A percentile compares a stretch with the other conserved stretches of the same genome.
phyloP scores from a whole-genome alignment of 1,140 invertebrate species.

The Diachasmimorpha longicaudata region DNA sequence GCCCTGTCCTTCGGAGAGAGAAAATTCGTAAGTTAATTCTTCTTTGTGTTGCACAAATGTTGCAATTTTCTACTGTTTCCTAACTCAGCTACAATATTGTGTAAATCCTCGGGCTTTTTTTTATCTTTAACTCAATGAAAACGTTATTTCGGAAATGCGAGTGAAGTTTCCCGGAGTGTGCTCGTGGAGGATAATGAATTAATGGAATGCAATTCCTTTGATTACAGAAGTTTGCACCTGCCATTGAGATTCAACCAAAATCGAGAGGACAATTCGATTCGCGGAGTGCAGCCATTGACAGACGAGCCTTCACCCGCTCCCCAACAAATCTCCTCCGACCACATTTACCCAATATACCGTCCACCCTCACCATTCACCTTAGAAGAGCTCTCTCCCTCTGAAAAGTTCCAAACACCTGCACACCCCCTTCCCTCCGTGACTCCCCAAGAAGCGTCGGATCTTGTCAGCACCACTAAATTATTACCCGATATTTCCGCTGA shows the following conservation, averaged over 20 bases:
- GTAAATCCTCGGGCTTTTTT: too few relatives aligned
- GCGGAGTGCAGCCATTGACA: not conserved
- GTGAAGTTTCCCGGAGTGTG: too few relatives aligned
- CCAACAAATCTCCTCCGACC: not conserved
- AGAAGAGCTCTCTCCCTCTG: not conserved
- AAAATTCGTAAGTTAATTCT: not conserved
- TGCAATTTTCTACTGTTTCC: too few relatives aligned
- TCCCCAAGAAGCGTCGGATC: too few relatives aligned
- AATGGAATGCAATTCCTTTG: not conserved
- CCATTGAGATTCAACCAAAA: not conserved
- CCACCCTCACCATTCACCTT: slow-evolving; percentile 15
- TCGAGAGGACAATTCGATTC: not conserved
- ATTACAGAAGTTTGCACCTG: not conserved
- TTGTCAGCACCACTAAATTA: too few relatives aligned
- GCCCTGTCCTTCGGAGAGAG: slow-evolving; percentile 34
- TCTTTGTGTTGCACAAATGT: too few relatives aligned
- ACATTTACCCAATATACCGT: slow-evolving; percentile 26
- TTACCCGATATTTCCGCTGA: not conserved
- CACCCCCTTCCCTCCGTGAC: too few relatives aligned
- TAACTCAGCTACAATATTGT: too few relatives aligned
- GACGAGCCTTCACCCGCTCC: not conserved
- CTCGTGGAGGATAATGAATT: too few relatives aligned
- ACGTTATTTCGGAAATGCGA: too few relatives aligned
- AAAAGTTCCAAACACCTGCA: not conserved
- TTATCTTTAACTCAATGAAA: too few relatives aligned